Evolutionary conservation across 1,140 invertebrate genomes (phyloP).

Genomic region (Anastrepha ludens): DNA sequence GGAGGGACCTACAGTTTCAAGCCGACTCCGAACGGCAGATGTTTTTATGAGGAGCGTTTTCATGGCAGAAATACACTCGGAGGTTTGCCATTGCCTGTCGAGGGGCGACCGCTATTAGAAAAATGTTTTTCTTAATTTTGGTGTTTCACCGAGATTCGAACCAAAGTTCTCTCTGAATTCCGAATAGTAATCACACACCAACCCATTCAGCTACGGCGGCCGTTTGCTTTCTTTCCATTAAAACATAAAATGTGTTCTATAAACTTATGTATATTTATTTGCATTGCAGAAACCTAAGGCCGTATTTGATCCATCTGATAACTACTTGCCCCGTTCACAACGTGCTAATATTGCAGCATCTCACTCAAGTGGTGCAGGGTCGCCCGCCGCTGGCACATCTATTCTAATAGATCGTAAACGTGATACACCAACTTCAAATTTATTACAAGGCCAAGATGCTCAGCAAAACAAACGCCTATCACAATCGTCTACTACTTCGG

Average conservation of each 20-base stretch:
- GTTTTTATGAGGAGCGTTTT: no score
- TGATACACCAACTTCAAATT: constrained; percentile 15
- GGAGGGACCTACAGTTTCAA: no score
- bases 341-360: constrained; percentile 56
- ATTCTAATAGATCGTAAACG: constrained; percentile 15
- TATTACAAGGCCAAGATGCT: constrained; percentile 31
- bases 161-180: no score
- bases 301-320: constrained; percentile 84
- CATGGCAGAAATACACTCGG: no score
- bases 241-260: background rate
- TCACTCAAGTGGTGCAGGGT: background rate
- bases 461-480: constrained; percentile 19
- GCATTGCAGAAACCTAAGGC: constrained; percentile 76
- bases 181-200: no score
- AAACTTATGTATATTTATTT: background rate
- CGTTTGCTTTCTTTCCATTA: no score
- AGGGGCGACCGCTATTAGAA: no score
- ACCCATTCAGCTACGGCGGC: no score
- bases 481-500: background rate
- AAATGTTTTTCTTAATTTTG: no score
- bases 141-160: no score
- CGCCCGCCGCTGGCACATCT: background rate
- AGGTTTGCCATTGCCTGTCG: no score
- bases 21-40: no score
- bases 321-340: constrained; percentile 78